These are phyloP conservation scores for Spermophilus dauricus DNA, from an alignment of 2,113 vertebrate species.

Conservation along the genomic window DNA sequence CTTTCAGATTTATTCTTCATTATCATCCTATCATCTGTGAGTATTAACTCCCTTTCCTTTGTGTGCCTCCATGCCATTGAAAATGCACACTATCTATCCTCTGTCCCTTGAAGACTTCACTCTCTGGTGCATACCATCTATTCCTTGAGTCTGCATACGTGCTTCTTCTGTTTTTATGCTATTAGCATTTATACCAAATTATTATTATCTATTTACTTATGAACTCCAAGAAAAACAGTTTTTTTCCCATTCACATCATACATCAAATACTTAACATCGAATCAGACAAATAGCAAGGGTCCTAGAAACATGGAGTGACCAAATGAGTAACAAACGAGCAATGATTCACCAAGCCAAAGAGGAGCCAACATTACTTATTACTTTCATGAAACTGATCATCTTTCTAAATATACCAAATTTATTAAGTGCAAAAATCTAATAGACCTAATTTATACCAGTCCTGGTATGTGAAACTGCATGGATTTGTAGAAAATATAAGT, in stretches of 20 bases:
- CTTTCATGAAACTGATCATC: conserved; percentile 6
- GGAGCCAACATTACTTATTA: background rate
- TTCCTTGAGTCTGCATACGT: background rate
- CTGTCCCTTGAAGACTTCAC: background rate
- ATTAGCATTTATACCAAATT: background rate
- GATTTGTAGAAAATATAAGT: conserved; percentile 44
- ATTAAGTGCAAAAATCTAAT: background rate
- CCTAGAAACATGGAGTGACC: background rate
- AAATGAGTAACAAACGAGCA: conserved; percentile 10
- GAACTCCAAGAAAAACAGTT: background rate
- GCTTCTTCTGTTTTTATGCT: background rate
- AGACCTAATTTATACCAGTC: background rate
- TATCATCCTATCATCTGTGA: background rate
- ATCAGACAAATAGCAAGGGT: background rate
- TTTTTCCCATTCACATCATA: background rate
- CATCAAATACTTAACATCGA: background rate
- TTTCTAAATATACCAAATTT: conserved; percentile 31
- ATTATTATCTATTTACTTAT: background rate
- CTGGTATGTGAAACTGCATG: background rate
- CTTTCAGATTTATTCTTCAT: background rate
- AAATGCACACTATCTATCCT: background rate
- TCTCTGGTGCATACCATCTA: background rate
- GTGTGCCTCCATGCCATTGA: background rate
- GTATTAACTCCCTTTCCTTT: background rate
- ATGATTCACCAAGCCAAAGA: conserved; percentile 28